Evolutionary conservation across 2,888 invertebrate species (phyloP), one percentile per base, ranked within the genome.

Genomic region (Pocota personata): DNA sequence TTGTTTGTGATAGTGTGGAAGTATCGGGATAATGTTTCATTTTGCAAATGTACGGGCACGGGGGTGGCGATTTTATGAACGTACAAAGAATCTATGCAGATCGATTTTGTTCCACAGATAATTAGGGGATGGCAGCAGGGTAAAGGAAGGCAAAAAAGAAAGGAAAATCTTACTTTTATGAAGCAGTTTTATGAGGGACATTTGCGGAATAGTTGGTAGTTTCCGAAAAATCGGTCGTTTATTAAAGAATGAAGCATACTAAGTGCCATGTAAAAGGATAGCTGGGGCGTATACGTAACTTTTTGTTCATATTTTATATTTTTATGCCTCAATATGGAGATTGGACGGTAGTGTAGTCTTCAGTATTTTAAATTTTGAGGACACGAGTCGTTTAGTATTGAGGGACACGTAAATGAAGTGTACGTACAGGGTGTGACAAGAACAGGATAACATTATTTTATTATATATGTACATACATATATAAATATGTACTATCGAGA

Each of bases 11-110:
- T n/a, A 58, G 35, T 48, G 30, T 5, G 12, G 62, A 14, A 8
- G n/a, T 30, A 21, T 32, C 27, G 43, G 19, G 52, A 64, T 60
- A 60, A 72, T 72, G 60, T 50, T 50, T 72, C 60, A 50, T 30
- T 72, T 50, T 19, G 37, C n/a, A 48, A 52, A 30, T 58, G 30
- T 35, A 16, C 2, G 19, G n/a, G n/a, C n/a, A 2, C 1, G 5
- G 8, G 35, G 50, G 37, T 14, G 46, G n/a, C 40, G 24, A 37
- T 66, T 66, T 66, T 62, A 62, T 62, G 32, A 32, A 1, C 3
- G 32, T 21, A 37, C 2, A 5, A 16, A 24, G 21, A 46, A 32
- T n/a, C n/a, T 30, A 24, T 21, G 30, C 37, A 50, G 30, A 52
- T 73, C 40, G 62, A 52, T 52, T 50, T n/a, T 19, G 14, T 52